Conservation (phyloP, 2,797 vertebrate genomes). For the Halcyon smyrnensis region DNA sequence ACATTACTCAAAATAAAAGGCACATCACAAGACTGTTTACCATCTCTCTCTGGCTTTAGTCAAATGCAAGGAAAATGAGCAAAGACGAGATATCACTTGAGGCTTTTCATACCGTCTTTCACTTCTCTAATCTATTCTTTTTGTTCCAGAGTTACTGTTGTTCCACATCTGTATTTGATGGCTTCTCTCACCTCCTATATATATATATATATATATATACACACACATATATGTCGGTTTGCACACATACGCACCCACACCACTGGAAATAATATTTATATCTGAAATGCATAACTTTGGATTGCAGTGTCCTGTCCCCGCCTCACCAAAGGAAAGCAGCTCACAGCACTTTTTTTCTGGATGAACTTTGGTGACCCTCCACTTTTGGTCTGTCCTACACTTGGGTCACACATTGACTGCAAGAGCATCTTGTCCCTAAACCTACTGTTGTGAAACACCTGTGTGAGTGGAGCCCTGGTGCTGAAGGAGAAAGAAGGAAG, state of each 20-base stretch:
- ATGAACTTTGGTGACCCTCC: not conserved
- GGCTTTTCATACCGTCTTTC: not conserved
- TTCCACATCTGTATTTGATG: not conserved
- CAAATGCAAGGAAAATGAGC: not conserved
- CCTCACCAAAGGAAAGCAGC: not conserved
- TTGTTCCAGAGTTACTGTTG: not conserved
- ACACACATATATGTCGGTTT: not conserved
- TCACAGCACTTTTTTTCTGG: not conserved
- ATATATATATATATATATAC: too few relatives aligned
- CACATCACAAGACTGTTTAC: not conserved
- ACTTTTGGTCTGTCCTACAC: not conserved
- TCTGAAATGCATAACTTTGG: not conserved
- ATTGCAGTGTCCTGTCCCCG: not conserved
- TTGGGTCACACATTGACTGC: not conserved
- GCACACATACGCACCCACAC: not conserved
- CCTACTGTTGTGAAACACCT: not conserved
- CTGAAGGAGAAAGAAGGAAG: not conserved
- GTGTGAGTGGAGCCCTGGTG: rapidly evolving
- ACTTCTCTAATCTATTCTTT: not conserved
- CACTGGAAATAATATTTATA: not conserved
- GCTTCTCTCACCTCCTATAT: not conserved
- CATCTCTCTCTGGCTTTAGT: not conserved
- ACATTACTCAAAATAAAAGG: not conserved
- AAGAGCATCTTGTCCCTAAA: not conserved
- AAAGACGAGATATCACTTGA: not conserved